Percentiles rank a stretch among this genome's conserved stretches.
Conservation (phyloP, 2,797 vertebrate species). For the Typhlichthys subterraneus region DNA sequence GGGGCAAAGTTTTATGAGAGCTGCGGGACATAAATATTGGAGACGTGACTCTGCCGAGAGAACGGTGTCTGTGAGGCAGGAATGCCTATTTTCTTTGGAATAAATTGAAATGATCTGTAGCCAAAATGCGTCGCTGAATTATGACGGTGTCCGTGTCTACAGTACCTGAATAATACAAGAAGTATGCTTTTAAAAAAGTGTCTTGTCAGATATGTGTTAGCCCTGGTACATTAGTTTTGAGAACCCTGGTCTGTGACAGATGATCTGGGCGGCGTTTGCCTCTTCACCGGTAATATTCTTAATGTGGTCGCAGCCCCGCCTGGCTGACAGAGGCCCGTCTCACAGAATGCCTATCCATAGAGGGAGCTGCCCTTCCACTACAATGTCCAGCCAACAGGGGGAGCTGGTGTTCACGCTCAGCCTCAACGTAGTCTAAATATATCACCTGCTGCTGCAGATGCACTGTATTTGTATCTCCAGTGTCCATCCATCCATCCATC, state of each 20-base stretch:
- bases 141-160: neutral
- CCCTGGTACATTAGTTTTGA: neutral
- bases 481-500: too few relatives aligned
- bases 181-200: neutral
- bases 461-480: slow-evolving; percentile 27
- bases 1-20: slow-evolving; percentile 60
- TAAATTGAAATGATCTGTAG: slow-evolving; percentile 49
- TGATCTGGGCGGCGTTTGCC: neutral
- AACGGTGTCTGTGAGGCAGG: slow-evolving; percentile 22
- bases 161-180: slow-evolving; percentile 3
- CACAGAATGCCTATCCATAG: neutral
- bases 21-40: slow-evolving; percentile 67
- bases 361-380: neutral
- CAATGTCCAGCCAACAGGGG: slow-evolving; percentile 36
- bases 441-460: neutral
- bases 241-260: neutral
- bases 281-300: neutral
- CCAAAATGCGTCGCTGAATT: slow-evolving; percentile 20
- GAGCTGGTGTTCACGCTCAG: slow-evolving; percentile 44
- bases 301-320: neutral
- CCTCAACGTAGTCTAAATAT: neutral
- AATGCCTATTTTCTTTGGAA: slow-evolving; percentile 48
- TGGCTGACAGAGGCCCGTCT: neutral
- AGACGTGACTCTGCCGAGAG: slow-evolving; percentile 33
- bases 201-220: neutral